Evolutionary conservation across 2,113 vertebrate genomes (phyloP).

Genomic region (Sinocyclocheilus rhinocerous): DNA sequence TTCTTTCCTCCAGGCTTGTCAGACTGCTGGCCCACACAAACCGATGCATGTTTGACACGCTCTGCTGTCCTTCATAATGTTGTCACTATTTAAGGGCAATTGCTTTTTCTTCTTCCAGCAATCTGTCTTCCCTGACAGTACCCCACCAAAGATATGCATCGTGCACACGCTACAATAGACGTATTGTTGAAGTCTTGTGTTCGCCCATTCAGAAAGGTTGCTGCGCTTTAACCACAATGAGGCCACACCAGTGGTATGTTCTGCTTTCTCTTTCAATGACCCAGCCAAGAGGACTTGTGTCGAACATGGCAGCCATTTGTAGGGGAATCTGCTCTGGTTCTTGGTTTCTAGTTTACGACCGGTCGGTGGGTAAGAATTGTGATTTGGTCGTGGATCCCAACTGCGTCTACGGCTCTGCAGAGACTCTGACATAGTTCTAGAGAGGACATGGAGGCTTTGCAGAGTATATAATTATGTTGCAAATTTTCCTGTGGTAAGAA

Average conservation of each 20-base stretch:
- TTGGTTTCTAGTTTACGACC: conserved; percentile 70
- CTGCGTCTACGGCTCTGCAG: conserved; percentile 64
- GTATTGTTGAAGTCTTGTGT: conserved; percentile 51
- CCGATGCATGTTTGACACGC: conserved; percentile 45
- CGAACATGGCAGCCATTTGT: conserved; percentile 45
- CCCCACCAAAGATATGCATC: conserved; percentile 48
- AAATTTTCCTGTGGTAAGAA: conserved; percentile 74
- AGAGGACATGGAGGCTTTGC: conserved; percentile 70
- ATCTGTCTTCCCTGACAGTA: conserved; percentile 50
- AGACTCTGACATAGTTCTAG: conserved; percentile 63
- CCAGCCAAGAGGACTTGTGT: conserved; percentile 61
- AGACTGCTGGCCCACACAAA: background rate
- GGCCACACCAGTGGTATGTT: conserved; percentile 48
- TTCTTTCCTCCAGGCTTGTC: background rate
- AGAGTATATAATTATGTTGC: conserved; percentile 76
- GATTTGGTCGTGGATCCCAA: conserved; percentile 72
- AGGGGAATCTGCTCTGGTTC: conserved; percentile 62
- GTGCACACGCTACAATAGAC: conserved; percentile 40
- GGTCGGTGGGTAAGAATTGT: conserved; percentile 74
- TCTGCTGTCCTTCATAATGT: conserved; percentile 42
- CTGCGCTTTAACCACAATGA: conserved; percentile 51
- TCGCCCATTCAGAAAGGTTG: conserved; percentile 45
- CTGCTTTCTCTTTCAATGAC: conserved; percentile 48
- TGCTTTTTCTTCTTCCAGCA: conserved; percentile 43
- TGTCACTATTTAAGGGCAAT: conserved; percentile 35